phyloP scores from a whole-genome alignment of 2,113 vertebrate species.

The Tachycineta bicolor region DNA sequence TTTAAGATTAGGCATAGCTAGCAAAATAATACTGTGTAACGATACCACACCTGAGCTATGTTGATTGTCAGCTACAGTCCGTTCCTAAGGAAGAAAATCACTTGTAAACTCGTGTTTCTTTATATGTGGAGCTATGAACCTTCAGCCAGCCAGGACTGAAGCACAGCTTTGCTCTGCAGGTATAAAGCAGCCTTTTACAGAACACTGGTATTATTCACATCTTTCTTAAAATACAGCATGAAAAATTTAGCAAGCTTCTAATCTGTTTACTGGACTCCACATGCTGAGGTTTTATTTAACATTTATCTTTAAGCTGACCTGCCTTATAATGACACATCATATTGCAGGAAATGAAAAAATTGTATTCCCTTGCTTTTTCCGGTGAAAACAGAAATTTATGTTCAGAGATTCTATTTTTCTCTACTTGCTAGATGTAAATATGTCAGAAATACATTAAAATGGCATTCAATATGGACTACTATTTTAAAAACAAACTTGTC shows the following conservation, averaged over 20 bases:
- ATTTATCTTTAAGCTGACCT: conserved; percentile 44
- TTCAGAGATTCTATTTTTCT: conserved; percentile 64
- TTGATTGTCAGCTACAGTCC: not conserved
- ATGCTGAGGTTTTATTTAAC: conserved; percentile 52
- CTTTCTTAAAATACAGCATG: conserved; percentile 6
- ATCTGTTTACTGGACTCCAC: conserved; percentile 37
- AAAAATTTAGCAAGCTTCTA: conserved; percentile 8
- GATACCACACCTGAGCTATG: not conserved
- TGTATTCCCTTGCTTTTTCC: conserved; percentile 30
- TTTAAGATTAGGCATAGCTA: not conserved
- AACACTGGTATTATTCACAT: not conserved
- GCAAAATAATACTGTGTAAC: not conserved
- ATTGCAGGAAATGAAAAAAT: conserved; percentile 61
- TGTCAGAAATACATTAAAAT: conserved; percentile 72
- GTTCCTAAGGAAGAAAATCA: not conserved
- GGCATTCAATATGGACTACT: conserved; percentile 69
- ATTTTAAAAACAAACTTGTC: conserved; percentile 86
- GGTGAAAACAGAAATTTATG: conserved; percentile 66
- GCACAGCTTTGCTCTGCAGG: not conserved
- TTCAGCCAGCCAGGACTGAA: not conserved
- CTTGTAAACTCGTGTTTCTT: not conserved
- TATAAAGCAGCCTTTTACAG: not conserved
- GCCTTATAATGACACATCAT: conserved; percentile 20
- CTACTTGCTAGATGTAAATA: conserved; percentile 72
- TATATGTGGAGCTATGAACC: not conserved